Base-by-base conservation (phyloP, 2,888 invertebrate species). In the Timema podura region DNA sequence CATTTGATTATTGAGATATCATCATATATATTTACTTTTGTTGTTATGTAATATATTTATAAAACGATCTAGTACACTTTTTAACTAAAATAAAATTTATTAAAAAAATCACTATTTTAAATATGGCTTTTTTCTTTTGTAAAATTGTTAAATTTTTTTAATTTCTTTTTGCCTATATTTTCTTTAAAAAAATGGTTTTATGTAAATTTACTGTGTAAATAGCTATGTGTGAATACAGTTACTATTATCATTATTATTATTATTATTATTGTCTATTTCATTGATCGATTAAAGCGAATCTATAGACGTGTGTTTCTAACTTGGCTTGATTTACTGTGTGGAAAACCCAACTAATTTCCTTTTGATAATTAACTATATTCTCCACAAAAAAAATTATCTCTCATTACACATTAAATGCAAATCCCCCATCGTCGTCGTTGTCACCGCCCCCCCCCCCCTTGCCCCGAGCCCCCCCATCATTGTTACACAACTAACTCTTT, bases 241-340 rank as follows among this genome's bases (percentile, higher is more conserved):
- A 61, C 61, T 61, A 61, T 61, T 80, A 81, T 80, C 79, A 30
- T 30, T 30, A 30, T 30, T 30, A 30, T 30, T 30, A 30, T 30
- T 30, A 30, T 30, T 30, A 81, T 81, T 79, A 82, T 82, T 82
- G 82, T 83, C 82, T 81, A 71, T 72, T 74, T 82, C 79, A 82
- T 82, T 82, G 81, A 82, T 81, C 79, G 79, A 82, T 81, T 81
- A 81, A 82, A 81, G 80, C 78, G 80, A 79, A 80, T 78, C 80
- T 79, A 79, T 79, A 75, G 70, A 72, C 70, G 72, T 73, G 73
- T 75, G 75, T 76, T 77, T 75, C 74, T 74, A 72, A n/a, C n/a
- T 59, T 44, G 49, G 48, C 30, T 68, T 30, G 30, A 30, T 30
- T 30, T 30, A 30, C 30, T 30, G 30, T 3, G 30, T 30, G 30